Conservation (phyloP, 2,888 invertebrate species). For the Selenia dentaria region DNA sequence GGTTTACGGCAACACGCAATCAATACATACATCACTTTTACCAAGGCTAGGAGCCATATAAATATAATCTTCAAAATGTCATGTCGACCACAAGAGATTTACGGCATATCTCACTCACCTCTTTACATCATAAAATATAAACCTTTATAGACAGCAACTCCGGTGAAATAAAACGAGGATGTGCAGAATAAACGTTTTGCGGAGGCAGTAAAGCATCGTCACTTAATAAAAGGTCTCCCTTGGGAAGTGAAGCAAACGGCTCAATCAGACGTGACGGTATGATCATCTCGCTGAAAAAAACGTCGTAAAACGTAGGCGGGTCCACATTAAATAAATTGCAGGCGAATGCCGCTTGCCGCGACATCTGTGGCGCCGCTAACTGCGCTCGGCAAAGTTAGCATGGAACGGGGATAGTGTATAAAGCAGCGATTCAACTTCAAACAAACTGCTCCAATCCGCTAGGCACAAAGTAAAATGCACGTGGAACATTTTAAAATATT, state of each 20-base stretch:
- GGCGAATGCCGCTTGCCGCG: conserved; percentile 62
- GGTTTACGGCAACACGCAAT: too few species aligned
- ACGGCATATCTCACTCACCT: conserved; percentile 25
- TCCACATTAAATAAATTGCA: conserved; percentile 78
- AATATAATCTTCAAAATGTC: neutral
- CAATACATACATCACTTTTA: too few species aligned
- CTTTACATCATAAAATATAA: conserved; percentile 34
- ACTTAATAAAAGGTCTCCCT: conserved; percentile 76
- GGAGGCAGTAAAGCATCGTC: conserved; percentile 63
- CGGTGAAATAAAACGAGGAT: conserved; percentile 37
- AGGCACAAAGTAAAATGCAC: neutral
- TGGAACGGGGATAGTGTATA: conserved; percentile 16
- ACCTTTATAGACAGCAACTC: conserved; percentile 41
- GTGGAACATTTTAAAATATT: too few species aligned
- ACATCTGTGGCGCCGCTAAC: conserved; percentile 60
- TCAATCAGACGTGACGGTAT: conserved; percentile 75
- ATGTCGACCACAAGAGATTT: conserved; percentile 19
- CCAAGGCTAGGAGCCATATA: too few species aligned
- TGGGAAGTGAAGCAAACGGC: conserved; percentile 71
- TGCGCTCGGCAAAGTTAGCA: conserved; percentile 33
- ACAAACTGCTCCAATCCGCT: neutral
- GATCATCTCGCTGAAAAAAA: conserved; percentile 70
- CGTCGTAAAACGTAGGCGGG: conserved; percentile 70
- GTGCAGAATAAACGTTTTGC: conserved; percentile 48
- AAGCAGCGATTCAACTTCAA: neutral